A percentile compares a stretch with the other conserved stretches of the same genome.
Conservation (phyloP, 2,888 invertebrate species). For the Habroteleia sp. region DNA sequence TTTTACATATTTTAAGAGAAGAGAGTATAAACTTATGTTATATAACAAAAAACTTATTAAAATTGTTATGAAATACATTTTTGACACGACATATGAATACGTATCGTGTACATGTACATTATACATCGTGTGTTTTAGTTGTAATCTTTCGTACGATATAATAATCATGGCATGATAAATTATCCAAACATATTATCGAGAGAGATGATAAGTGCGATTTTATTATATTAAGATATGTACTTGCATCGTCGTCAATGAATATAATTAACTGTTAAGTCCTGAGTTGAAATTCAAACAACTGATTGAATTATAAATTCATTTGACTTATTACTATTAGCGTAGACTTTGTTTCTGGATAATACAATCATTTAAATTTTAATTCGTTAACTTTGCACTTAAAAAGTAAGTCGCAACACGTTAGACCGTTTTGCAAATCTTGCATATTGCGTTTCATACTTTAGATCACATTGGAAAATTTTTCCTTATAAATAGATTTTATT, state of each 20-base stretch:
- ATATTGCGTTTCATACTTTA: too few species aligned
- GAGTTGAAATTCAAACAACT: too few species aligned
- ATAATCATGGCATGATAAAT: slow-evolving; percentile 33
- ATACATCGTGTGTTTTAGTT: slow-evolving; percentile 5
- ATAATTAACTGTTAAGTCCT: neutral
- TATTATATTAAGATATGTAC: slow-evolving; percentile 19
- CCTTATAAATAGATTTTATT: too few species aligned
- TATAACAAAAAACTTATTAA: slow-evolving; percentile 15
- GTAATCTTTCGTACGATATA: slow-evolving; percentile 18
- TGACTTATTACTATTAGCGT: too few species aligned
- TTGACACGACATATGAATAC: neutral
- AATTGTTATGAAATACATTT: slow-evolving; percentile 35
- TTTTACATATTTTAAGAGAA: slow-evolving; percentile 32
- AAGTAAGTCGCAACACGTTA: too few species aligned
- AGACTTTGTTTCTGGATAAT: too few species aligned
- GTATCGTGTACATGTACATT: too few species aligned
- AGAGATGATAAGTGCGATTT: slow-evolving; percentile 22
- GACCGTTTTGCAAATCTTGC: too few species aligned
- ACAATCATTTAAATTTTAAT: too few species aligned
- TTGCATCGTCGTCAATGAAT: neutral
- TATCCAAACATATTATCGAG: slow-evolving; percentile 22
- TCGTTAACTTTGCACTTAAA: too few species aligned
- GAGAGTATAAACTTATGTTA: slow-evolving; percentile 17
- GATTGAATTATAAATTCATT: too few species aligned
- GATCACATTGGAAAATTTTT: too few species aligned